Evolutionary conservation across 23 tunicate species (phyloP), one percentile per base, ranked within the genome.

Genomic region (Trididemnum miniatum): DNA sequence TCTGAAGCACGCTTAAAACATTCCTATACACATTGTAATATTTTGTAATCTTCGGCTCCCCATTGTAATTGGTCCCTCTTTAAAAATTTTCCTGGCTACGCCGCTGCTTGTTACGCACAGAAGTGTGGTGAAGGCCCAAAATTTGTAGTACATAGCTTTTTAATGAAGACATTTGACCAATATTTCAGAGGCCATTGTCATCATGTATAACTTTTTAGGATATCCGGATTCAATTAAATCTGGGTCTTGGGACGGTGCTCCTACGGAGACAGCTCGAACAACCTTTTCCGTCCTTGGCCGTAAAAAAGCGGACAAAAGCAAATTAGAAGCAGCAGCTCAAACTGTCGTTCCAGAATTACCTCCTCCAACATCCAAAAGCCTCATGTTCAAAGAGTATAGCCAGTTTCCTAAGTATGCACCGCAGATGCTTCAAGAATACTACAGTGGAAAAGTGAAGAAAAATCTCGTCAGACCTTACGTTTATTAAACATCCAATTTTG

Each of bases 331-430:
- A 1, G 62, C 59, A 27, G 87, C 71, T 33, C 72, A 82, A 27
- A 85, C 90, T 26, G 83, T 91, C 29, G 97, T 85, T 0, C 97
- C 97, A 5, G 90, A 91, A 34, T 32, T 87, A 18, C 40, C 79
- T 26, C 71, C 86, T 30, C 87, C 97, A 12, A 91, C 77, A 0
- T 90, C 96, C 20, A 90, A 85, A 65, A 65, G 84, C 40, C 77
- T 85, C 9, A 91, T 91, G 97, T 91, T 91, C 40, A 91, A 86
- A 78, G 97, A 91, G 40, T 91, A 91, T 30, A 80, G 78, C 40
- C 97, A 91, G 40, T 91, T 65, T 67, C 97, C 97, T 0, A 91
- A 91, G 76, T 91, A 91, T 40, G 97, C 97, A 28, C 97, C 97
- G 30, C 97, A 91, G 69, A 91, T 91, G 90, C 31, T 91, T 24